Percentiles rank a stretch among this genome's conserved stretches.
phyloP scores from a whole-genome alignment of 1,140 invertebrate genomes.

The Conus betulinus region DNA sequence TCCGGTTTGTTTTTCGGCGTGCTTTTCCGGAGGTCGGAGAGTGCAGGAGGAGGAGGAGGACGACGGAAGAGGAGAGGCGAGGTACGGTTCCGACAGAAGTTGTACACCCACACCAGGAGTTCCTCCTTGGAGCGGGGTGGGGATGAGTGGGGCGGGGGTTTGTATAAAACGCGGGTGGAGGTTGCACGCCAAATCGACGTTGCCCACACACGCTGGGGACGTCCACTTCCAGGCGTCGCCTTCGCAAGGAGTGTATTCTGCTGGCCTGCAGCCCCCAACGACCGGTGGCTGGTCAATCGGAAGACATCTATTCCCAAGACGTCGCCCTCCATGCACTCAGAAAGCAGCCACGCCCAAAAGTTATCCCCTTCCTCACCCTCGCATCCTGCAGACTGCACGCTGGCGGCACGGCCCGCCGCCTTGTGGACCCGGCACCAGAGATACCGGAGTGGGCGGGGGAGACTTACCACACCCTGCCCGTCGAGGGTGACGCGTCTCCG shows the following conservation, averaged over 20 bases:
- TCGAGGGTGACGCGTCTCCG: neutral
- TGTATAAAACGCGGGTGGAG: neutral
- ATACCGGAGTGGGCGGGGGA: neutral
- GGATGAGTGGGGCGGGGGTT: neutral
- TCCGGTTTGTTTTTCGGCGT: constrained; percentile 13
- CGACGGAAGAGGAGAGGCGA: constrained; percentile 1
- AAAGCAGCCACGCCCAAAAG: too few species aligned
- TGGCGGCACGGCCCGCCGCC: neutral
- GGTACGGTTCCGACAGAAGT: constrained; percentile 5
- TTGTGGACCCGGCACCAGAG: neutral
- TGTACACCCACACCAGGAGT: neutral
- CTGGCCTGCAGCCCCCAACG: neutral
- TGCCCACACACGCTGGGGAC: neutral
- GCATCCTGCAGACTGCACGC: neutral
- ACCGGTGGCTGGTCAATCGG: neutral
- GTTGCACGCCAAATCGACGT: neutral
- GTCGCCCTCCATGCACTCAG: too few species aligned
- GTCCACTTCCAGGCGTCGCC: neutral
- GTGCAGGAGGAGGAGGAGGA: constrained; percentile 1
- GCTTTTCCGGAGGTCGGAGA: neutral
- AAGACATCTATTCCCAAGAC: neutral
- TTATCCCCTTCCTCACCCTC: neutral
- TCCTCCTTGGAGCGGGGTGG: neutral
- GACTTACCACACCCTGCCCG: neutral
- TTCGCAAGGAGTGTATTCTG: neutral